These are phyloP conservation scores for Lota lota DNA, from an alignment of 2,113 vertebrate genomes.

Conservation along the genomic window DNA sequence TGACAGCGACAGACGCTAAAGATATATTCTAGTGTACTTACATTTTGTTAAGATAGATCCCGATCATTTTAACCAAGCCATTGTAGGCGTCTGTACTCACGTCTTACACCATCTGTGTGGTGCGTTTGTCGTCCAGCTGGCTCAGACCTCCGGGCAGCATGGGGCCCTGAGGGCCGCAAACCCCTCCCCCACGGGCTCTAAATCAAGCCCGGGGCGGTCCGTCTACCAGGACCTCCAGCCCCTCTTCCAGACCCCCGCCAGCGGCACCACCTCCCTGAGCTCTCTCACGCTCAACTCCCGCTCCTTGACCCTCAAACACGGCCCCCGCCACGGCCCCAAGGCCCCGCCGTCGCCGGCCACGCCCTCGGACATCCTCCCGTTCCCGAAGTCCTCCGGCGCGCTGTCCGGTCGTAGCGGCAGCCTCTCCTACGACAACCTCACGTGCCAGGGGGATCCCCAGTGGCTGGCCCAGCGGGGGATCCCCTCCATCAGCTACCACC, in stretches of 20 bases:
- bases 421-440: slow-evolving; percentile 87
- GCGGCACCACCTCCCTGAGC: slow-evolving; percentile 55
- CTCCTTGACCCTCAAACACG: slow-evolving; percentile 87
- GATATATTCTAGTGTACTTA: no score
- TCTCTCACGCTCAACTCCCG: slow-evolving; percentile 83
- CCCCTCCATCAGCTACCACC: slow-evolving; percentile 73
- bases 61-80: not conserved
- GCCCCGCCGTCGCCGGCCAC: slow-evolving; percentile 72
- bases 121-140: slow-evolving; percentile 42
- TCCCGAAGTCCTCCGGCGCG: slow-evolving; percentile 66
- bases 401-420: slow-evolving; percentile 84
- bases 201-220: slow-evolving; percentile 36
- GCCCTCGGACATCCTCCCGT: slow-evolving; percentile 57
- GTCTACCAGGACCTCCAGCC: slow-evolving; percentile 16
- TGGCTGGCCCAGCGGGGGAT: slow-evolving; percentile 71
- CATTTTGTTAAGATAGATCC: no score
- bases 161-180: not conserved
- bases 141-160: slow-evolving; percentile 53
- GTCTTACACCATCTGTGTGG: slow-evolving; percentile 17
- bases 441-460: slow-evolving; percentile 72
- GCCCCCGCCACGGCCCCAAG: slow-evolving; percentile 76
- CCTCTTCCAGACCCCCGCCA: slow-evolving; percentile 62
- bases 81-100: no score
- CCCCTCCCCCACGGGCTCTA: not conserved
- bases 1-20: no score